phyloP scores from a whole-genome alignment of 1,140 invertebrate genomes.

The Scaptomyza graminum region DNA sequence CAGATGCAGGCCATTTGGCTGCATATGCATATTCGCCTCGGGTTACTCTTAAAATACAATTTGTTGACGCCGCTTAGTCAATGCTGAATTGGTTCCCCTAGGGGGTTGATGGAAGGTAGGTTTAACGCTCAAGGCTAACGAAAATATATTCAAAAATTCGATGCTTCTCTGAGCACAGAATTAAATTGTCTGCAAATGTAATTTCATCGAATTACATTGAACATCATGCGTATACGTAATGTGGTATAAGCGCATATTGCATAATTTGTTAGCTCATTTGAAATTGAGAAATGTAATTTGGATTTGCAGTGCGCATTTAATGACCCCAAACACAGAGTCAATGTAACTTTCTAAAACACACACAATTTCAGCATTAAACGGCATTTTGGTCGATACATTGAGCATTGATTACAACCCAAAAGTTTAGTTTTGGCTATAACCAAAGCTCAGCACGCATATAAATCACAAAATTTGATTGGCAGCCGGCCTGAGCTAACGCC shows the following conservation, averaged over 20 bases:
- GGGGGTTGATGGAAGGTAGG: not conserved
- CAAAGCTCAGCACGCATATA: constrained; percentile 58
- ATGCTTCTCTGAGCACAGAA: constrained; percentile 44
- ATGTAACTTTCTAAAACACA: constrained; percentile 65
- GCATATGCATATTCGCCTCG: constrained; percentile 28
- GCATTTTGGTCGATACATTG: constrained; percentile 3
- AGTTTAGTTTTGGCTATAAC: constrained; percentile 19
- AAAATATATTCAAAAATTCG: constrained; percentile 35
- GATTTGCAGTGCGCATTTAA: constrained; percentile 53
- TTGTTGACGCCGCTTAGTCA: constrained; percentile 6
- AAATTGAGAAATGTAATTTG: constrained; percentile 54
- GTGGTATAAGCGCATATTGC: constrained; percentile 44
- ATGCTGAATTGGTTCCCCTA: not conserved
- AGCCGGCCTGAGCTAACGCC: constrained; percentile 44
- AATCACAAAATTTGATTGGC: constrained; percentile 66
- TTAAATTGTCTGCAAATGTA: constrained; percentile 44
- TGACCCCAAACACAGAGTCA: constrained; percentile 33
- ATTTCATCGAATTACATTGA: constrained; percentile 44
- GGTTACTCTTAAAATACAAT: constrained; percentile 5
- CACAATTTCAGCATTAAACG: constrained; percentile 43
- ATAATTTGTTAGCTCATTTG: constrained; percentile 49
- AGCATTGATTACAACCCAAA: constrained; percentile 34
- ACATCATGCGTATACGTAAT: constrained; percentile 2
- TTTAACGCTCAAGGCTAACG: not conserved
- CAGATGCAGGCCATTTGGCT: constrained; percentile 45